Evolutionary conservation across 2,113 vertebrate species (phyloP), one percentile per base, ranked within the genome.

Genomic region (Mixornis gularis): DNA sequence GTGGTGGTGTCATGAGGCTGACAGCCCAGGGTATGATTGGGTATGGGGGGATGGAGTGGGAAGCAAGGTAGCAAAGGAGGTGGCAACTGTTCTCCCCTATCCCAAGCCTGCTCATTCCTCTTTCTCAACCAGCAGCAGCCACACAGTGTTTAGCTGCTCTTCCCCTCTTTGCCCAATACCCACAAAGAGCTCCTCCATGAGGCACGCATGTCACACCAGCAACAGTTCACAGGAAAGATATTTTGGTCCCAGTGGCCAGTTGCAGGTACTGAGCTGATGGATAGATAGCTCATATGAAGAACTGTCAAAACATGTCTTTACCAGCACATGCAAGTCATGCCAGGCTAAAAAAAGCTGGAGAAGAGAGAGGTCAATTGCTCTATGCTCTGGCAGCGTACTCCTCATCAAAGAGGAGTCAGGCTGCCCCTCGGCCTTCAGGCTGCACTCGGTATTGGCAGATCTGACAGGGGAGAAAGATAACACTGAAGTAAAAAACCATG

Each of bases 361-460:
- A 81, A 85, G 12, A 65, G 9, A 18, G 5, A 25, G 3, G 25
- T n/a, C 1, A 1, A 7, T 17, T 62, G 8, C 9, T 43, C 12
- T 10, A 1, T 19, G 34, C 59, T 25, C 66, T 34, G 41, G 10
- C 19, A 49, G 12, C 3, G 10, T 27, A 13, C 5, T 71, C 22
- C 38, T 83, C 48, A 27, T 4, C 9, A 44, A 59, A 34, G 38
- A 90, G 56, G 79, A 14, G 41, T 30, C 3, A 9, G 29, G 20
- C 19, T 74, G 52, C 9, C 13, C 20, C 13, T 41, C 65, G 46
- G 9, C 16, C 25, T 60, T 22, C 10, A 30, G n/a, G 36, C 26
- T 81, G 36, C 24, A 43, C 6, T 0, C 0, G 14, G 1, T 52
- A 46, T 12, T 6, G 1, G 32, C 36, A 77, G 13, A 24, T 60